Evolutionary conservation across 2,888 invertebrate species (phyloP), one percentile per base, ranked within the genome.

Genomic region (Smittia aterrima): DNA sequence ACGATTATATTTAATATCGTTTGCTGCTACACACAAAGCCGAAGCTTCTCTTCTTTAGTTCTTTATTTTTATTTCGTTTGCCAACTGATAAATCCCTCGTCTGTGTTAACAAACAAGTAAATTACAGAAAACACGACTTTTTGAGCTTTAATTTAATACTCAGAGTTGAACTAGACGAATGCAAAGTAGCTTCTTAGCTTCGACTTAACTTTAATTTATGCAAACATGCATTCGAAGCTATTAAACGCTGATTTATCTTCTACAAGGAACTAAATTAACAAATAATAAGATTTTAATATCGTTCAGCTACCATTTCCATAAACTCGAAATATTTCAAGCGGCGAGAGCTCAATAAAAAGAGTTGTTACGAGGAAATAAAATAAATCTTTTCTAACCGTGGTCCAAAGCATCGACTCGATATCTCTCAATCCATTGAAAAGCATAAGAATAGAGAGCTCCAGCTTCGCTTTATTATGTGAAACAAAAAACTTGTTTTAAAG

Each of bases 71-170:
- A n/a, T n/a, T n/a, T n/a, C n/a, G n/a, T n/a, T n/a, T n/a, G n/a
- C 3, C 20, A 68, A 40, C 68, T 68, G 68, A 71, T 71, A 71
- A 71, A 25, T 71, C 70, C 54, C 58, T 22, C 3, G 22, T 71
- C 27, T 54, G 53, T 71, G 54, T 71, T 71, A 71, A 54, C 70
- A 71, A 71, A 71, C 54, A 71, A 71, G 70, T 70, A 70, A 70
- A 70, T 70, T 70, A 70, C 70, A 18, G 11, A 25, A 71, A 71
- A 71, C 70, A 71, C 70, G 70, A 71, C 54, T 66, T 24, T 54
- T 54, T 71, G 54, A 71, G 70, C 47, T 47, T 71, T 20, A 71
- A 71, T 53, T 71, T 71, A 71, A 71, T 71, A 27, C 25, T 40
- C 40, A 53, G 41, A 1, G n/a, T 70, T 53, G 41, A 70, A 6